Conservation (phyloP, 2,888 invertebrate species). For the Zygaena filipendulae region DNA sequence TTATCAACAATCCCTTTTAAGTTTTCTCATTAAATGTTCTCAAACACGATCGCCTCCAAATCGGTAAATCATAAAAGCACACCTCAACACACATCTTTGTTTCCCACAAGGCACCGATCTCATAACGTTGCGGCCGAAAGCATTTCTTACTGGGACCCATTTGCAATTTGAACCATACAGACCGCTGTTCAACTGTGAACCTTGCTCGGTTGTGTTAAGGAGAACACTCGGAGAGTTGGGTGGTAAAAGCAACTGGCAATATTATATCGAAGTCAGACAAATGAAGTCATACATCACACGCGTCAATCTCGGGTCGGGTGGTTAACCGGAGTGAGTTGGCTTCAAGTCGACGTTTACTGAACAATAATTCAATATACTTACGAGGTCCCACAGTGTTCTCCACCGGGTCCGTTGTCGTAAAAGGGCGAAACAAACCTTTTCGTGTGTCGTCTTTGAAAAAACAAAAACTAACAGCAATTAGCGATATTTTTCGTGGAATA, state of each 20-base stretch:
- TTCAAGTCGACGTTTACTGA: slow-evolving; percentile 51
- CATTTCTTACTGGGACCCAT: slow-evolving; percentile 20
- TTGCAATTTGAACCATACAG: slow-evolving; percentile 1
- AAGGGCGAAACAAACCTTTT: slow-evolving; percentile 8
- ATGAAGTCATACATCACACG: slow-evolving; percentile 60
- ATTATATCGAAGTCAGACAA: slow-evolving; percentile 59
- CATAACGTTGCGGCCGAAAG: slow-evolving; percentile 55
- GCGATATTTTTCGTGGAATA: too few species aligned
- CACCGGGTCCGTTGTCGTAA: slow-evolving; percentile 28
- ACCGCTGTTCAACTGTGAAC: slow-evolving; percentile 16
- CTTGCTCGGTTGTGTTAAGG: too few species aligned
- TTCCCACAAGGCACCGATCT: slow-evolving; percentile 49
- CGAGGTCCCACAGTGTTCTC: slow-evolving; percentile 38
- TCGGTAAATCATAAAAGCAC: slow-evolving; percentile 46
- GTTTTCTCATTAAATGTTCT: too few species aligned
- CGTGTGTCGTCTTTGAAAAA: slow-evolving; percentile 6
- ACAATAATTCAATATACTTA: slow-evolving; percentile 67
- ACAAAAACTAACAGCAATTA: too few species aligned
- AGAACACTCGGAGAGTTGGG: too few species aligned
- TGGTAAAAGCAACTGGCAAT: slow-evolving; percentile 25
- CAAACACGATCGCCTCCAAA: too few species aligned
- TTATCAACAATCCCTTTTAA: too few species aligned
- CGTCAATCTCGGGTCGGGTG: slow-evolving; percentile 47
- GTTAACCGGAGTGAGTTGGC: slow-evolving; percentile 47
- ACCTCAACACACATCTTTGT: slow-evolving; percentile 55